Percentiles rank a stretch among this genome's conserved stretches.
Evolutionary conservation across 2,797 vertebrate genomes (phyloP).

Genomic region (Vespertilio murinus): DNA sequence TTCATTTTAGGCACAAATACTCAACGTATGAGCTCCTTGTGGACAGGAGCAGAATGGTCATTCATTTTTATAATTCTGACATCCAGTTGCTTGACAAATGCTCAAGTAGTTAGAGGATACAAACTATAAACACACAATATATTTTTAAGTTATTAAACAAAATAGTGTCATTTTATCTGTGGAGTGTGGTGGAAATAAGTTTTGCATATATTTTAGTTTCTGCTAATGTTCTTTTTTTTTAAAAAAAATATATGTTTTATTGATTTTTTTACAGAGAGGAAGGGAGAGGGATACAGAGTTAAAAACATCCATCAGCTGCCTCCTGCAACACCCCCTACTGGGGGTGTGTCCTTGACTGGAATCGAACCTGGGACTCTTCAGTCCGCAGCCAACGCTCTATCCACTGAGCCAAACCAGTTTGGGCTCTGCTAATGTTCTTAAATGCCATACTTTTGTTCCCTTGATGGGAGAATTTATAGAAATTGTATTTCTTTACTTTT

Average conservation of each 20-base stretch:
- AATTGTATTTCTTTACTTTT: background rate
- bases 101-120: background rate
- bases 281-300: too few species aligned
- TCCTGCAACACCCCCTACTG: too few species aligned
- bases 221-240: background rate
- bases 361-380: too few species aligned
- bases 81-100: background rate
- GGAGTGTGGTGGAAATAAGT: background rate
- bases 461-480: conserved; percentile 16
- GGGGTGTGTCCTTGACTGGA: too few species aligned
- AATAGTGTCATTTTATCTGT: background rate
- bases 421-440: background rate
- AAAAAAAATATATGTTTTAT: too few species aligned
- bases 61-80: background rate
- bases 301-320: too few species aligned
- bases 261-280: too few species aligned
- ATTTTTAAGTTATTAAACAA: background rate
- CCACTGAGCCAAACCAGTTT: too few species aligned
- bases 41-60: background rate
- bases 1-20: background rate
- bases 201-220: background rate
- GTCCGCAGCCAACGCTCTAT: too few species aligned
- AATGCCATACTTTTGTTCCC: background rate
- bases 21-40: background rate
- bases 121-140: background rate